Percentiles rank a stretch among this genome's conserved stretches.
Evolutionary conservation across 2,113 vertebrate genomes (phyloP).

Genomic region (Gobio gobio): DNA sequence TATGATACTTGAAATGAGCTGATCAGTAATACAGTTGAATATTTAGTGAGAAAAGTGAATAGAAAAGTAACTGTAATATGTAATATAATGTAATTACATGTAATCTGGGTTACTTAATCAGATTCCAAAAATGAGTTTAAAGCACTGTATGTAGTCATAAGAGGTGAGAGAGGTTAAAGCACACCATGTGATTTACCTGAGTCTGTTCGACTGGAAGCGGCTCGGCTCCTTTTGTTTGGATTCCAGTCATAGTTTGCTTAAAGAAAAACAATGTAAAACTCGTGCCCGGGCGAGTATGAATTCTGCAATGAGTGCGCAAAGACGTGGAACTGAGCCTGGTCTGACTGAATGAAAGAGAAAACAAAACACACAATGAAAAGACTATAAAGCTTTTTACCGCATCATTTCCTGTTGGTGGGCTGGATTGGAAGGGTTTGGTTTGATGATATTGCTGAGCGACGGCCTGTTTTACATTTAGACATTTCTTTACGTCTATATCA

Average conservation of each 20-base stretch:
- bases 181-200: not conserved
- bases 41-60: too few species aligned
- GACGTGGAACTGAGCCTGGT: not conserved
- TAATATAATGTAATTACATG: too few species aligned
- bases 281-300: conserved; percentile 26
- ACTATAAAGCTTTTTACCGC: not conserved
- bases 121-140: too few species aligned
- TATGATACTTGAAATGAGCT: too few species aligned
- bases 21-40: too few species aligned
- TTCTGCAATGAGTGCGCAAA: not conserved
- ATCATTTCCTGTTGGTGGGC: not conserved
- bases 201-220: not conserved
- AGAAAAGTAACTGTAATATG: too few species aligned
- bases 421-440: not conserved
- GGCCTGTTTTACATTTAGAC: not conserved
- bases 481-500: not conserved
- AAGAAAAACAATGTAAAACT: not conserved
- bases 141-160: too few species aligned
- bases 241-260: conserved; percentile 35
- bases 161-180: not conserved
- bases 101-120: too few species aligned
- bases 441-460: not conserved
- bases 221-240: conserved; percentile 7
- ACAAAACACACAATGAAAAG: not conserved
- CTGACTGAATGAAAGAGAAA: not conserved